Evolutionary conservation across 2,113 vertebrate species (phyloP).

Genomic region (Carassius carassius): DNA sequence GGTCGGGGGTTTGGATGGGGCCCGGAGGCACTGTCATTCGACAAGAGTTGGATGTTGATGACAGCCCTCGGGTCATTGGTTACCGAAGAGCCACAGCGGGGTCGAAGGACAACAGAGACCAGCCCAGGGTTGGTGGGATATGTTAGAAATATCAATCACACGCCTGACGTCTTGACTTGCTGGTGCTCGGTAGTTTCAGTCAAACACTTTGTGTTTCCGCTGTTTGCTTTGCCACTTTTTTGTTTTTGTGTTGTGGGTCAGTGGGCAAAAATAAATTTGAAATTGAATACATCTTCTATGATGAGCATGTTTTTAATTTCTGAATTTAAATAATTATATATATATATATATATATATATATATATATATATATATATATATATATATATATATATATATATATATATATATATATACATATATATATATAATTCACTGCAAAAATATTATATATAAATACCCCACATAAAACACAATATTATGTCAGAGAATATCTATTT

Average conservation of each 20-base stretch:
- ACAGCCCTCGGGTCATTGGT: conserved; percentile 74
- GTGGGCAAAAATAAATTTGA: neutral
- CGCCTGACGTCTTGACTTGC: conserved; percentile 63
- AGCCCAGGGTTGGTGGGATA: conserved; percentile 68
- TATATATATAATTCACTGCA: no score
- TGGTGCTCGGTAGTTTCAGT: neutral
- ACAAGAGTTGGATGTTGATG: conserved; percentile 68
- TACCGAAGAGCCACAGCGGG: neutral
- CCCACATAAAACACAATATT: no score
- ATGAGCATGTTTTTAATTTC: neutral
- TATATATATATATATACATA: no score
- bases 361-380: no score
- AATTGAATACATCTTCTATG: neutral
- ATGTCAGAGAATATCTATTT: no score
- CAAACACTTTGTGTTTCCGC: neutral
- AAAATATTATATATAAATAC: no score
- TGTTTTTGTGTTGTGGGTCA: conserved; percentile 26
- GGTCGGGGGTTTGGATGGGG: conserved; percentile 66
- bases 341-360: no score
- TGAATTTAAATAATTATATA: neutral
- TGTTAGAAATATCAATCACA: conserved; percentile 62
- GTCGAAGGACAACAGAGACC: conserved; percentile 20
- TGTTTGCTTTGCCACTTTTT: neutral
- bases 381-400: no score
- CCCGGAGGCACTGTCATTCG: conserved; percentile 81